Percentiles rank a stretch among this genome's conserved stretches.
phyloP scores from a whole-genome alignment of 2,113 vertebrate genomes.

The Sylvia atricapilla region DNA sequence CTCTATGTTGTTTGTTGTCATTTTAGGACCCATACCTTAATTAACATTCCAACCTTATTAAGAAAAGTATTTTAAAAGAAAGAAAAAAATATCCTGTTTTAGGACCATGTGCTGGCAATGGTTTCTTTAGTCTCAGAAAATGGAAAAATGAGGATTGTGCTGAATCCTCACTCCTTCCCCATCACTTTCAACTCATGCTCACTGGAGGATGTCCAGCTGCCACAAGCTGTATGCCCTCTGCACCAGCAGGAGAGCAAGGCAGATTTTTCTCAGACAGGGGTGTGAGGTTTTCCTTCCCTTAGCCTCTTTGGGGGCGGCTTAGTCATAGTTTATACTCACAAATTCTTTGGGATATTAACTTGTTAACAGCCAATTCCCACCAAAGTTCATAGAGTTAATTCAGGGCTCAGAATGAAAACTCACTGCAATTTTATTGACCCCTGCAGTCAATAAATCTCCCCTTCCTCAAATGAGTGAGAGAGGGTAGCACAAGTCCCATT shows the following conservation, averaged over 20 bases:
- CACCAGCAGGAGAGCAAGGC: not conserved
- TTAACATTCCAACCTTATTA: not conserved
- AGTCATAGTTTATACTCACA: not conserved
- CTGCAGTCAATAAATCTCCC: conserved; percentile 9
- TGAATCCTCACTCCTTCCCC: not conserved
- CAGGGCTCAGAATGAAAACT: not conserved
- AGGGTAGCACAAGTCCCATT: not conserved
- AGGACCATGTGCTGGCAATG: accelerated
- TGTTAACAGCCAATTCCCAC: not conserved
- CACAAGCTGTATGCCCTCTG: not conserved
- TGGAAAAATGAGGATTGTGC: not conserved
- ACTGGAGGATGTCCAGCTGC: not conserved
- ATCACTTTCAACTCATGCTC: accelerated
- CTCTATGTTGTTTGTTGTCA: not conserved
- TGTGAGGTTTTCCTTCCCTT: not conserved
- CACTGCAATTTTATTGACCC: conserved; percentile 27
- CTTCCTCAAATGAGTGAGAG: not conserved
- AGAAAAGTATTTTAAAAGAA: accelerated
- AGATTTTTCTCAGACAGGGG: not conserved
- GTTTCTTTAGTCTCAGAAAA: not conserved
- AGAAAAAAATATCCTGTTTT: not conserved
- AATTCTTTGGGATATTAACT: not conserved
- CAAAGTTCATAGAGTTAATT: not conserved
- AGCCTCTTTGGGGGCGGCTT: not conserved
- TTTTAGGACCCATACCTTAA: not conserved